Conservation (phyloP, 2,113 vertebrate species). For the Enhydra lutris region DNA sequence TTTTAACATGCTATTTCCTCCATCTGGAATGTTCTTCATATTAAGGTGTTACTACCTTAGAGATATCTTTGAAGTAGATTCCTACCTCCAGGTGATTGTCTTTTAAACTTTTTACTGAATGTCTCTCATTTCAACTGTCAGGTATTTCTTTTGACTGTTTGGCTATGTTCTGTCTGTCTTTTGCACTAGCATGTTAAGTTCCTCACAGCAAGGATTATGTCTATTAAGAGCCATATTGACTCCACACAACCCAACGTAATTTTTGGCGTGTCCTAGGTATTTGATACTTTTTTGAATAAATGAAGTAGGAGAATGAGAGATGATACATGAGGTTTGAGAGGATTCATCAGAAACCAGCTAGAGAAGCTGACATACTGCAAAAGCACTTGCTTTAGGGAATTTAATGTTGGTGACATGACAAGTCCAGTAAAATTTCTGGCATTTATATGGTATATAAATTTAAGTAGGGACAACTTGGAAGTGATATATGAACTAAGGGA, state of each 20-base stretch:
- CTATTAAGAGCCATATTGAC: neutral
- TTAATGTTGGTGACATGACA: neutral
- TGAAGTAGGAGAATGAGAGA: neutral
- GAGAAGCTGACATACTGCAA: neutral
- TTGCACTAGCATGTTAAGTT: neutral
- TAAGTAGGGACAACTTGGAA: neutral
- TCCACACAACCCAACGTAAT: neutral
- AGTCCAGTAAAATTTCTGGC: neutral
- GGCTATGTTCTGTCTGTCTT: neutral
- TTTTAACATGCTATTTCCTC: neutral
- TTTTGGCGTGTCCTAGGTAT: neutral
- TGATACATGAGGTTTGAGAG: neutral
- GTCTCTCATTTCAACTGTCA: neutral
- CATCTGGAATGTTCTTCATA: neutral
- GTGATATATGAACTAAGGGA: neutral
- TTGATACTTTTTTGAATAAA: neutral
- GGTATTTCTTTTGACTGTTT: neutral
- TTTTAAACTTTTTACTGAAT: neutral
- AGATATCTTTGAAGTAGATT: neutral
- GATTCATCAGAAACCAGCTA: neutral
- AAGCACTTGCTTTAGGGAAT: neutral
- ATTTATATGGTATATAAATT: neutral
- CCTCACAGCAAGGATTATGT: neutral
- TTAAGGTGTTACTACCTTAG: neutral
- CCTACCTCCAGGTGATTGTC: neutral